These are phyloP conservation scores for Caerostris darwini DNA, from an alignment of 1,140 invertebrate genomes.

Conservation along the genomic window DNA sequence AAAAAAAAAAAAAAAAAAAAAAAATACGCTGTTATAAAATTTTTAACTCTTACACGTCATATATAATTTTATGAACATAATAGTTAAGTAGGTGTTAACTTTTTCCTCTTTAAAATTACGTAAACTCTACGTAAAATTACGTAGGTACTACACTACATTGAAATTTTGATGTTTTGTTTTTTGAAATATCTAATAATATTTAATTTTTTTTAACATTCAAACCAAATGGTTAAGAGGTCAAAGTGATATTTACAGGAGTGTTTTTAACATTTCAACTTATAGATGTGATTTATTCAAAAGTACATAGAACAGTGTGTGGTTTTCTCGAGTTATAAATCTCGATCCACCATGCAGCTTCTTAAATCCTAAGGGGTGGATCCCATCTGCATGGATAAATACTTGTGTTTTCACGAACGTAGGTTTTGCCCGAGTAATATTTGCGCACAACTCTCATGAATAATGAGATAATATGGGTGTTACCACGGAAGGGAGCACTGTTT, in stretches of 20 bases:
- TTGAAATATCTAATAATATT: not conserved
- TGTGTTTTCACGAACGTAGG: not conserved
- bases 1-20: no score
- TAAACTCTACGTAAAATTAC: no score
- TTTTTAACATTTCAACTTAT: conserved; percentile 17
- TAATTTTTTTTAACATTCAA: not conserved
- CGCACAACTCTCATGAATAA: conserved; percentile 47
- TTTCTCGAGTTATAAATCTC: conserved; percentile 47
- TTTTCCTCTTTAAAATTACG: no score
- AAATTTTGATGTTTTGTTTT: no score
- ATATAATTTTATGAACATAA: no score
- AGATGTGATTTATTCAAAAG: not conserved
- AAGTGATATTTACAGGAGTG: conserved; percentile 51
- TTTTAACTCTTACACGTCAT: no score
- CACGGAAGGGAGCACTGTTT: conserved; percentile 17
- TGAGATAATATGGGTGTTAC: conserved; percentile 71
- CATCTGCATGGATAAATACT: conserved; percentile 11
- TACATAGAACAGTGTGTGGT: not conserved
- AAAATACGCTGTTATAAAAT: no score
- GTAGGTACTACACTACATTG: no score
- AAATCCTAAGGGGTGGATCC: not conserved
- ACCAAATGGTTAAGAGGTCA: not conserved
- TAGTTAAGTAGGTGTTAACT: no score
- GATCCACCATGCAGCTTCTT: not conserved
- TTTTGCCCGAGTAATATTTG: conserved; percentile 50